These are phyloP conservation scores for Hydropotes inermis DNA, from an alignment of 2,113 vertebrate species.

Conservation along the genomic window DNA sequence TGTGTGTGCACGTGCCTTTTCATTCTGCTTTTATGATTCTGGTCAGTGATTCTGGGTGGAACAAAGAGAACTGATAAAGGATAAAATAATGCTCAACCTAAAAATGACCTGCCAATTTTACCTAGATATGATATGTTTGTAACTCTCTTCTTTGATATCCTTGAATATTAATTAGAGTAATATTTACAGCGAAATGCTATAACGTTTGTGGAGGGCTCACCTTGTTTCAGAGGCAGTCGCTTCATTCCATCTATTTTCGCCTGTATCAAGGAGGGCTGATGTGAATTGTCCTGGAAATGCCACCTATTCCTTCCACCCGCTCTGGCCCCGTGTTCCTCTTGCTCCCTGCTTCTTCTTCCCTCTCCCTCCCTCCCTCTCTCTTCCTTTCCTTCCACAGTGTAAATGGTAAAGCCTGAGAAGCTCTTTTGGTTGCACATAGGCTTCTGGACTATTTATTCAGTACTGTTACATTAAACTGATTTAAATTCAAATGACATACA, in stretches of 20 bases:
- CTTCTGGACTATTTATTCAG: slow-evolving; percentile 18
- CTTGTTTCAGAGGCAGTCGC: background rate
- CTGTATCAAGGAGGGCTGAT: background rate
- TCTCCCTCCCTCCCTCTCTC: background rate
- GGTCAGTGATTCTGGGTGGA: background rate
- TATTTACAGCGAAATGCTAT: background rate
- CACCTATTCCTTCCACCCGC: background rate
- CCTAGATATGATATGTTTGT: background rate
- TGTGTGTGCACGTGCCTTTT: background rate
- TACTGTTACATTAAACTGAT: slow-evolving; percentile 8
- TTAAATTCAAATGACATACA: background rate
- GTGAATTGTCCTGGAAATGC: background rate
- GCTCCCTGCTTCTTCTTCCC: background rate
- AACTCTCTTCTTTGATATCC: slow-evolving; percentile 24
- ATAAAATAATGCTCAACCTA: background rate
- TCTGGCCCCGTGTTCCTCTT: background rate
- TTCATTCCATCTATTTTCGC: background rate
- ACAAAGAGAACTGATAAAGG: background rate
- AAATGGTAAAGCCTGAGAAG: slow-evolving; percentile 3
- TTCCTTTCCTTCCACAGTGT: background rate
- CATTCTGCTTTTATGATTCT: slow-evolving; percentile 8
- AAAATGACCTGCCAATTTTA: background rate
- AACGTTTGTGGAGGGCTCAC: background rate
- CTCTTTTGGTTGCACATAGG: background rate
- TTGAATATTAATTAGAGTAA: slow-evolving; percentile 2